Conservation (phyloP, 2,797 vertebrate genomes). For the Alcedo atthis region DNA sequence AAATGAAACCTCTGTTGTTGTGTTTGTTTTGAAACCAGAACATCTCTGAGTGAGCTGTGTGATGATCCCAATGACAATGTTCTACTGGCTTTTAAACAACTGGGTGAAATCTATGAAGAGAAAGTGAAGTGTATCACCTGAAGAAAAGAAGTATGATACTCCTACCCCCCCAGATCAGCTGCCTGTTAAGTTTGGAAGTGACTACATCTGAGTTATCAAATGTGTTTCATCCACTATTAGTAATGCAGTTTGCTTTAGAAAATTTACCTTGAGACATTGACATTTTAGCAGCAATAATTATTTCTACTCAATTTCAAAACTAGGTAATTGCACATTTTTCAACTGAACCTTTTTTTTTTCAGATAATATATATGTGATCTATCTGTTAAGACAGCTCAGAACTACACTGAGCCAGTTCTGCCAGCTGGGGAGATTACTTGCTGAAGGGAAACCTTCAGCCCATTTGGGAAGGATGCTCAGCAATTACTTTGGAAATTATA, state of each 20-base stretch:
- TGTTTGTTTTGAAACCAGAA: background rate
- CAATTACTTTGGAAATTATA: background rate
- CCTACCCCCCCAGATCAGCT: too few relatives aligned
- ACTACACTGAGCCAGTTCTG: background rate
- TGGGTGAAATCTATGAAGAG: background rate
- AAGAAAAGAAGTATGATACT: background rate
- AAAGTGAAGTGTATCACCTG: background rate
- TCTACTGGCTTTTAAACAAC: conserved; percentile 44
- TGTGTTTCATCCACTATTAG: background rate
- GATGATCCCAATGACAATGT: conserved; percentile 11
- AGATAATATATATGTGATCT: background rate
- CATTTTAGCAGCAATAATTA: background rate
- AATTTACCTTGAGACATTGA: background rate
- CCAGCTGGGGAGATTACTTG: background rate
- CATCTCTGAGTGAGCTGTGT: conserved; percentile 33
- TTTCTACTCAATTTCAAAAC: background rate
- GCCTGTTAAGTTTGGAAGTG: background rate
- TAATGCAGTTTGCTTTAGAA: background rate
- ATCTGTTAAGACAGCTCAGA: background rate
- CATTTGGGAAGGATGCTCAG: background rate
- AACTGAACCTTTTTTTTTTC: background rate
- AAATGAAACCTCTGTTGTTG: background rate
- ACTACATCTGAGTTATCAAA: background rate
- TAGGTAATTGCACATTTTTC: background rate
- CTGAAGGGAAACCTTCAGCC: background rate